Base-by-base conservation (phyloP, 2,888 invertebrate genomes). In the Watsonalla binaria region DNA sequence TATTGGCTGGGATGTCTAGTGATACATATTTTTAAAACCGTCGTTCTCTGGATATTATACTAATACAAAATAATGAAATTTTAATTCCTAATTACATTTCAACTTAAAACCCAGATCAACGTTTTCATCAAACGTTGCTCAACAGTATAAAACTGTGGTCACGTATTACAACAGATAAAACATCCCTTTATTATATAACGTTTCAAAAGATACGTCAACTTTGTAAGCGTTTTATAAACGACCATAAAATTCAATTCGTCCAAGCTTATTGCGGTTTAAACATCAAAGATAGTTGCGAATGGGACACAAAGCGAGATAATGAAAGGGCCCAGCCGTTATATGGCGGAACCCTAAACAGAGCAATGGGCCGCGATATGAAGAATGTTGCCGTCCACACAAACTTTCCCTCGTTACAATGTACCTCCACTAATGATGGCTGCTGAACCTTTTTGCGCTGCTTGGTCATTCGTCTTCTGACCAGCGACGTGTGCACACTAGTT, bases 401-500 rank as follows among this genome's bases (percentile, higher is more conserved):
- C 74, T 78, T 80, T 75, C 76, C 72, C 81, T 81, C 77, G 77
- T 80, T 79, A 82, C 74, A 76, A 74, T 70, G 69, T 78, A 77
- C 77, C 78, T 75, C 61, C 75, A 72, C 86, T 90, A 90, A 88
- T 88, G 88, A 88, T 81, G 74, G 73, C 70, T 61, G 75, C 58
- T 68, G 68, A 76, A 83, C 83, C 84, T 90, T 90, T 90, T 89
- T 89, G 86, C 72, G 75, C 77, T 74, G 72, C 72, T 71, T 67
- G 76, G 74, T 74, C 86, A 86, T 90, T 88, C 90, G 84, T 90
- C 90, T 89, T 86, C 72, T 65, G 65, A 67, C 73, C 65, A 71
- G 63, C 74, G 84, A 84, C 83, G 78, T 82, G 80, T 75, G 78
- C 77, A 76, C 76, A 80, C 78, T 76, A 71, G 73, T 75, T 68